Percentiles rank a stretch among this genome's conserved stretches.
These are phyloP conservation scores for Nebria ingens DNA, from an alignment of 1,140 invertebrate species.

Conservation along the genomic window DNA sequence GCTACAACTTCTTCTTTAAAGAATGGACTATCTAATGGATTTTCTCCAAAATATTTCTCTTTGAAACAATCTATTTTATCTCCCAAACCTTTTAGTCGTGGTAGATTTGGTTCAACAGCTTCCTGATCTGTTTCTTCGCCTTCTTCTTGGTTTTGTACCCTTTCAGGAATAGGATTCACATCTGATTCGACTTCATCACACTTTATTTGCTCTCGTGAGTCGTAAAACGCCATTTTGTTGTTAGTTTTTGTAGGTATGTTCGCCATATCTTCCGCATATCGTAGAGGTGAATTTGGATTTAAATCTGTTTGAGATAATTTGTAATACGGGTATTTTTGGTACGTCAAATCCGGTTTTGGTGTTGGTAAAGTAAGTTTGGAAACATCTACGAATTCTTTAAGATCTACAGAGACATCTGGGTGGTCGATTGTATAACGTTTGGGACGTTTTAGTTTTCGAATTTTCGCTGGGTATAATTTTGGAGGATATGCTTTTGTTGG, in stretches of 20 bases:
- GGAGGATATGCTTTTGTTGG: neutral
- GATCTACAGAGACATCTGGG: conserved; percentile 5
- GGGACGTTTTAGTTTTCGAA: neutral
- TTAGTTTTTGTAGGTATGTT: conserved; percentile 43
- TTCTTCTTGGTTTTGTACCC: conserved; percentile 34
- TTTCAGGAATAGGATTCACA: conserved; percentile 41
- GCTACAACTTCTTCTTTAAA: conserved; percentile 46
- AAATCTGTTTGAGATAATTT: conserved; percentile 32
- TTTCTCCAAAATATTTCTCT: conserved; percentile 57
- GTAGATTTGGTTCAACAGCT: conserved; percentile 25
- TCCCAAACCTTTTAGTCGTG: conserved; percentile 44
- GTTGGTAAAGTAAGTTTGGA: conserved; percentile 21
- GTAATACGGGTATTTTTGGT: conserved; percentile 43
- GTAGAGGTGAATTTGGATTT: conserved; percentile 42
- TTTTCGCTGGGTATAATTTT: neutral
- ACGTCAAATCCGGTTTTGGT: conserved; percentile 15
- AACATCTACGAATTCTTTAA: conserved; percentile 4
- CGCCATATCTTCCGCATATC: conserved; percentile 46
- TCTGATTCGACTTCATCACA: conserved; percentile 42
- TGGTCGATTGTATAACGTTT: neutral
- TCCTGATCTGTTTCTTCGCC: conserved; percentile 21
- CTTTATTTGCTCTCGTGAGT: conserved; percentile 35
- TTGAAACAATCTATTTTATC: conserved; percentile 66
- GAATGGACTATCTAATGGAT: conserved; percentile 64
- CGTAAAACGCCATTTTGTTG: conserved; percentile 48